phyloP scores from a whole-genome alignment of 37 sponge, comb jelly and placozoan genomes.

The Halisarca cf. caerulea region DNA sequence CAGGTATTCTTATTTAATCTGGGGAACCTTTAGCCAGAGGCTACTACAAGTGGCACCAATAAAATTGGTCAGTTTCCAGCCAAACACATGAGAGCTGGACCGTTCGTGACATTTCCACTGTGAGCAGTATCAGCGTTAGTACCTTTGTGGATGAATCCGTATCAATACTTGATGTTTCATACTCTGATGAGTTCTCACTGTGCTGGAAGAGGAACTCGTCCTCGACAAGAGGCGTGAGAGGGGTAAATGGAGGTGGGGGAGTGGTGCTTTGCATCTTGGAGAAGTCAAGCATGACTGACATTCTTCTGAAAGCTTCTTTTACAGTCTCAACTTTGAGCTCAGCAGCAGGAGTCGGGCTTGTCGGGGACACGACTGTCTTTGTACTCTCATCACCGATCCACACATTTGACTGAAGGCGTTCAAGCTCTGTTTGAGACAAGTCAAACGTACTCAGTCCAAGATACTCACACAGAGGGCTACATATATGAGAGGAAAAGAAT shows the following conservation, averaged over 20 bases:
- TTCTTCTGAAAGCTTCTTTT: conserved; percentile 2
- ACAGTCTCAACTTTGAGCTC: neutral
- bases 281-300: neutral
- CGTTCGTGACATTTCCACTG: too few relatives aligned
- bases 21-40: too few relatives aligned
- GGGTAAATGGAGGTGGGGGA: neutral
- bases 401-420: neutral
- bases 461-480: conserved; percentile 76
- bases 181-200: too few relatives aligned
- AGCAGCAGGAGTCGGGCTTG: neutral
- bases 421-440: conserved; percentile 47
- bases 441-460: conserved; percentile 75
- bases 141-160: too few relatives aligned
- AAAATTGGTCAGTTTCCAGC: too few relatives aligned
- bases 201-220: too few relatives aligned
- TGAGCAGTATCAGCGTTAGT: too few relatives aligned
- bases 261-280: too few relatives aligned
- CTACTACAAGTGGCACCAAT: too few relatives aligned
- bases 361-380: conserved; percentile 7
- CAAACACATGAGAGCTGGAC: too few relatives aligned
- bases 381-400: conserved; percentile 16
- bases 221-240: neutral
- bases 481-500: conserved; percentile 88
- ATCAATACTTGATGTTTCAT: too few relatives aligned
- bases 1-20: too few relatives aligned